Percentiles rank a stretch among this genome's conserved stretches.
Conservation (phyloP, 2,113 vertebrate genomes). For the chimpanzee (Pan troglodytes) region NHGRI_mPanTro3-v2.1_pri NC_072411.2:123395001-123395500, state of each 20-base stretch:
- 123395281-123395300: neutral
- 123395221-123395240: neutral
- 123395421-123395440: neutral
- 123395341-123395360: neutral
- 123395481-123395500: too few relatives aligned
- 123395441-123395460: neutral
- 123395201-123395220: fast-evolving
- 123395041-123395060: neutral
- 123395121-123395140: neutral
- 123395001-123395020: neutral
- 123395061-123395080: neutral
- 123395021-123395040: neutral
- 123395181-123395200: neutral
- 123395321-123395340: neutral
- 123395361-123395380: neutral
- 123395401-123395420: neutral
- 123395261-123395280: fast-evolving
- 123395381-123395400: neutral
- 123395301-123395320: neutral
- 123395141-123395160: neutral
- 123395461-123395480: too few relatives aligned
- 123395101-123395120: neutral
- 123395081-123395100: neutral
- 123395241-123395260: neutral
- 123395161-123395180: neutral